Base-by-base conservation (phyloP, 2,113 vertebrate genomes). In the Mastomys coucha region DNA sequence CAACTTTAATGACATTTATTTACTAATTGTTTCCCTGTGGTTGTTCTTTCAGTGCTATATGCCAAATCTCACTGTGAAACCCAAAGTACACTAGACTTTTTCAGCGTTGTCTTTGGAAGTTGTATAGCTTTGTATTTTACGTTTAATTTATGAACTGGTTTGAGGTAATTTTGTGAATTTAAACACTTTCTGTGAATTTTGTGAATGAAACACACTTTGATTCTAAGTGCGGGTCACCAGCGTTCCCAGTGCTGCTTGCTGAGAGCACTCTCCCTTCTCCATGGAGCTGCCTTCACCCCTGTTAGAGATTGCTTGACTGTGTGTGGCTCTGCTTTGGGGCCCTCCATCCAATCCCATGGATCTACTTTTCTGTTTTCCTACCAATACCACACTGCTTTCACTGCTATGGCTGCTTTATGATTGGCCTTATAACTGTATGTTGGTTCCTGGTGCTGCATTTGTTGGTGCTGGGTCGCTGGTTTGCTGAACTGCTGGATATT, bases 371-470 rank as follows among this genome's bases (percentile, higher is more conserved):
- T 75, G 39, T 63, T 58, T 63, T 85, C 11, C 81, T 14, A 28
- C 22, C 49, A 65, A 4, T 69, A 76, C 58, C 28, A 81, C 28
- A 53, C 13, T 91, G 58, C 76, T 88, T 82, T 94, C 67, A 94
- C 92, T 91, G 77, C 60, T 82, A 31, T 67, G 45, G 33, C 11
- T 86, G 36, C 58, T 93, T 95, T 96, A 85, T 69, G 58, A 67
- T 90, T 91, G 92, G 60, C 70, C 85, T 96, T 95, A 45, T 93
- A 82, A 56, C 65, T 0, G 11, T 69, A 33, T 69, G 65, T 33
- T 69, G 65, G 65, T 26, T 69, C 65, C 65, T 69, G 65, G 28
- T 33, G 63, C 65, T 33, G 65, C 65, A 14, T 69, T 33, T 69
- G 65, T 13, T 69, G 33, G 33, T 69, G 65, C 65, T 69, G 65